Base-by-base conservation (phyloP, 2,888 invertebrate genomes). In the Euproctis similis region DNA sequence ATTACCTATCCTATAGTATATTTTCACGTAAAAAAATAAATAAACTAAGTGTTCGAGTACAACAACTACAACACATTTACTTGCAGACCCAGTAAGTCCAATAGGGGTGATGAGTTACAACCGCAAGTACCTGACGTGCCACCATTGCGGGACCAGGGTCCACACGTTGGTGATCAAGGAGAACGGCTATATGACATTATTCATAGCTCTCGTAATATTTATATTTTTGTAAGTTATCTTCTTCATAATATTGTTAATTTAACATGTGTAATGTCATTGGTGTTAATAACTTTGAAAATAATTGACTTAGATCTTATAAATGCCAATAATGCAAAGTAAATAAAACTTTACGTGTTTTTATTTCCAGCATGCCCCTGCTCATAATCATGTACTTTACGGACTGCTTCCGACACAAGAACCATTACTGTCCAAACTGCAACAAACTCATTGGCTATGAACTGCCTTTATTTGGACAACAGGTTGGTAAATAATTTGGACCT, bases 351-450 rank as follows among this genome's bases (percentile, higher is more conserved):
- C n/a, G n/a, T n/a, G n/a, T n/a, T 21, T 6, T 51, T 16, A 29
- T 7, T 76, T 73, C 1, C 76, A 84, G 82, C 10, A 22, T 65
- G 4, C 41, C 72, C 0, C 63, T 67, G 0, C 39, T 61, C 0
- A 3, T 62, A 0, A 8, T 63, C 0, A 36, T 76, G 0, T 80
- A 77, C 48, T 64, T 53, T 32, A 46, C 52, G 0, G 59, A 69
- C 10, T 36, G 23, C 2, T 61, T 62, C 37, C 77, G 76, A 20
- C 62, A 75, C 30, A 63, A 59, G 31, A 76, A 72, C 30, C 77
- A 84, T 36, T 81, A 80, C 34, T 84, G 82, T 14, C 75, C 77
- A 0, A 63, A 61, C 10, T 82, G 84, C 31, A 72, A 71, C 42
- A 56, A 60, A 2, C 42, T 64, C 1, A 69, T 81, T 0, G 81